These are phyloP conservation scores for Euwallacea fornicatus DNA, from an alignment of 1,140 invertebrate genomes.

Conservation along the genomic window DNA sequence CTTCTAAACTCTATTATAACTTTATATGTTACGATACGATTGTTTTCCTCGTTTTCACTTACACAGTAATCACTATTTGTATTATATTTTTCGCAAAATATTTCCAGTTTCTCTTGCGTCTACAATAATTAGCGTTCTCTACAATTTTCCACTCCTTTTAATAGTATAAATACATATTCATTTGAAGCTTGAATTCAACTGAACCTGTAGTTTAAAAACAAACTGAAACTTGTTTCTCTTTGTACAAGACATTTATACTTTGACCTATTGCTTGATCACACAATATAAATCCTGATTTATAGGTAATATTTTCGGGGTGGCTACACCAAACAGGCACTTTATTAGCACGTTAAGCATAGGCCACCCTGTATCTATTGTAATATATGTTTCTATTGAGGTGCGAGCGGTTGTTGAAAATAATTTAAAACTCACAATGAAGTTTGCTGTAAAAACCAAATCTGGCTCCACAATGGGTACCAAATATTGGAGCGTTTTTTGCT, in stretches of 20 bases:
- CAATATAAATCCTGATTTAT: background rate
- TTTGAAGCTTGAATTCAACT: background rate
- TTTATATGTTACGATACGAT: constrained; percentile 22
- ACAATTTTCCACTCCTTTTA: constrained; percentile 1
- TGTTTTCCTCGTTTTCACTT: constrained; percentile 11
- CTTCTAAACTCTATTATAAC: constrained; percentile 12
- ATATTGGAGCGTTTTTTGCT: too few species aligned
- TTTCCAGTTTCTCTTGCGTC: constrained; percentile 32
- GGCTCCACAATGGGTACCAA: too few species aligned
- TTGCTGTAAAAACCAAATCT: background rate
- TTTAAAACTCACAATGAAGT: background rate
- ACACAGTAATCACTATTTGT: constrained; percentile 6
- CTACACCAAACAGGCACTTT: too few species aligned
- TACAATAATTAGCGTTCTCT: constrained; percentile 39
- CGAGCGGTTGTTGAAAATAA: constrained; percentile 42
- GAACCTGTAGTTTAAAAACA: background rate
- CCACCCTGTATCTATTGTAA: constrained; percentile 14
- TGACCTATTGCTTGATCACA: constrained; percentile 1
- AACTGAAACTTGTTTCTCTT: background rate
- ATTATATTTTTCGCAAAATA: constrained; percentile 37
- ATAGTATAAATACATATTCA: too few species aligned
- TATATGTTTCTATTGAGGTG: constrained; percentile 40
- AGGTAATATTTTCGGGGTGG: too few species aligned
- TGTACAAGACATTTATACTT: background rate
- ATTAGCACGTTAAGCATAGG: too few species aligned